Conservation (phyloP, 2,797 vertebrate species). For the Molothrus ater region DNA sequence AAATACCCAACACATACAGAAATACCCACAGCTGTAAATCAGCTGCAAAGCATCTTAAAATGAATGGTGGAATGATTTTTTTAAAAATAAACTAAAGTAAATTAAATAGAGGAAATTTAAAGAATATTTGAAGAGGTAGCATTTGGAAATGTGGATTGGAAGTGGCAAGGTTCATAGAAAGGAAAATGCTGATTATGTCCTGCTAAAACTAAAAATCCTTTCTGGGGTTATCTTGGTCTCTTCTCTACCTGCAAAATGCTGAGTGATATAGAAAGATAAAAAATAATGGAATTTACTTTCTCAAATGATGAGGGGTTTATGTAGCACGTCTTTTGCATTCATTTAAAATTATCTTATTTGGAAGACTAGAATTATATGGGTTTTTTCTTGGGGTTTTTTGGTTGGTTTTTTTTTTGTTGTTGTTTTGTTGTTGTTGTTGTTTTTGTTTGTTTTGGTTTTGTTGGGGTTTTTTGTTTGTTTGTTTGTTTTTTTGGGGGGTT, state of each 20-base stretch:
- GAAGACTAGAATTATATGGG: not conserved
- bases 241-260: not conserved
- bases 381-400: no score
- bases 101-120: not conserved
- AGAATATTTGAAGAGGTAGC: not conserved
- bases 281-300: not conserved
- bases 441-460: no score
- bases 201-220: not conserved
- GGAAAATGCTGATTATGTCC: not conserved
- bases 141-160: not conserved
- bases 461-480: no score
- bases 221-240: not conserved
- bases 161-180: not conserved
- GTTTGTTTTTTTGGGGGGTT: no score
- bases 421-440: no score
- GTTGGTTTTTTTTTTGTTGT: no score
- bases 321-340: not conserved
- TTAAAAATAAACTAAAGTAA: not conserved
- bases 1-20: not conserved
- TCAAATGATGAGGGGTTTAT: not conserved
- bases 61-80: not conserved
- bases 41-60: not conserved
- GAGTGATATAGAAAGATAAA: not conserved
- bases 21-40: not conserved
- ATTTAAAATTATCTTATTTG: not conserved